Evolutionary conservation across 2,797 vertebrate species (phyloP).

Genomic region (Scarus forsteni): DNA sequence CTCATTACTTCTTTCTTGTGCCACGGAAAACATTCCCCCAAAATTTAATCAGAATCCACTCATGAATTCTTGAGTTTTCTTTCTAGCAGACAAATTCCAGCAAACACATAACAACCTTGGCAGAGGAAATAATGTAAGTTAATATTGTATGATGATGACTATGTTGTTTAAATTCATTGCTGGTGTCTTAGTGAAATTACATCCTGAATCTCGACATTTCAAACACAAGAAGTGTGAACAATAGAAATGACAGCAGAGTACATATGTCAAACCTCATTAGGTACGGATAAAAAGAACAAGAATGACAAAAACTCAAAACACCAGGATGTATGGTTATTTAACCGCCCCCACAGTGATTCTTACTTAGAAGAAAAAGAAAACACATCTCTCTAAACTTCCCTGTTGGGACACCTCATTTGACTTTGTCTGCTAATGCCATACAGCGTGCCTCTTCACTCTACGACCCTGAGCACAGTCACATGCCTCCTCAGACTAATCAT

Average conservation of each 20-base stretch:
- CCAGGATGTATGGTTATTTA: background rate
- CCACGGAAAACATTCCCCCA: no score
- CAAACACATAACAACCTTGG: no score
- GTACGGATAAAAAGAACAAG: constrained; percentile 1
- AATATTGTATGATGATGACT: background rate
- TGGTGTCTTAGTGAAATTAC: constrained; percentile 21
- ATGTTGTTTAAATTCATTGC: background rate
- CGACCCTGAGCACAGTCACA: constrained; percentile 57
- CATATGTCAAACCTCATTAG: background rate
- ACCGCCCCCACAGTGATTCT: background rate
- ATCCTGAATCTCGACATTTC: background rate
- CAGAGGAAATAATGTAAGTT: background rate
- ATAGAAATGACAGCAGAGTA: background rate
- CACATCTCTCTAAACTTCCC: constrained; percentile 1
- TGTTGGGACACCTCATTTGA: background rate
- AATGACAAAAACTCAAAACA: constrained; percentile 4
- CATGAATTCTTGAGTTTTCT: no score
- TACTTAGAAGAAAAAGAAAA: background rate
- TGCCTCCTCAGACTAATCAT: constrained; percentile 50
- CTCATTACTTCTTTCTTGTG: no score
- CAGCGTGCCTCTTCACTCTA: constrained; percentile 8
- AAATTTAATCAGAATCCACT: no score
- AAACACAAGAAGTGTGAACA: background rate
- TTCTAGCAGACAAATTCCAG: no score
- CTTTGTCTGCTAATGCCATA: constrained; percentile 1